Percentiles rank a stretch among this genome's conserved stretches.
phyloP scores from a whole-genome alignment of 2,888 invertebrate genomes.

The Megalurothrips usitatus region DNA sequence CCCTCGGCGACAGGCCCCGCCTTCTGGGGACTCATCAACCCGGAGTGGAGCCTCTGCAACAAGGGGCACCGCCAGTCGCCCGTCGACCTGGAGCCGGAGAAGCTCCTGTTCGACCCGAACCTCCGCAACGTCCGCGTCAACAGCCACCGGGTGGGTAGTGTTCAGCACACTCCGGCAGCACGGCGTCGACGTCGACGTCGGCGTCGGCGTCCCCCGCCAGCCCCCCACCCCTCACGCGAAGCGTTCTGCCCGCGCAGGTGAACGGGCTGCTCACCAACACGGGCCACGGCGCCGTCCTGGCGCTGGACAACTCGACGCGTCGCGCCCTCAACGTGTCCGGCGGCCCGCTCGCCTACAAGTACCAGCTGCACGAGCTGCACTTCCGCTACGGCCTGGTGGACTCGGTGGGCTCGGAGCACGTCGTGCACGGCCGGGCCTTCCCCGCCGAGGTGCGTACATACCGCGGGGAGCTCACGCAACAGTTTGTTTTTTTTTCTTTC shows the following conservation, averaged over 20 bases:
- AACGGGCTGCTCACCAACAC: slow-evolving; percentile 84
- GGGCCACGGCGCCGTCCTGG: slow-evolving; percentile 88
- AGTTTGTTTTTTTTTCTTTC: too few species aligned
- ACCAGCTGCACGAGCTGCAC: slow-evolving; percentile 90
- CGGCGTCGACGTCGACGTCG: too few species aligned
- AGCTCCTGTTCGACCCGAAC: slow-evolving; percentile 91
- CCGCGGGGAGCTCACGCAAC: too few species aligned
- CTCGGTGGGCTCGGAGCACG: slow-evolving; percentile 91
- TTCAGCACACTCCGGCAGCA: too few species aligned
- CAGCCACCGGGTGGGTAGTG: slow-evolving; percentile 74
- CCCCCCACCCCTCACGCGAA: too few species aligned
- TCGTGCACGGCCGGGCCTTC: slow-evolving; percentile 88
- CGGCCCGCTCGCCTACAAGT: slow-evolving; percentile 90
- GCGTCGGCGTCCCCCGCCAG: too few species aligned
- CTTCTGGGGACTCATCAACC: slow-evolving; percentile 96
- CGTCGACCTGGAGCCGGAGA: slow-evolving; percentile 89
- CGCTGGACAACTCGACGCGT: slow-evolving; percentile 75
- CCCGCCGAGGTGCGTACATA: slow-evolving; percentile 89
- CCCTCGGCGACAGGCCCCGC: slow-evolving; percentile 72
- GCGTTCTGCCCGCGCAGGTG: slow-evolving; percentile 60
- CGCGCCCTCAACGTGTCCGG: slow-evolving; percentile 88
- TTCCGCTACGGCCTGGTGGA: slow-evolving; percentile 88
- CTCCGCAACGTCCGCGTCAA: slow-evolving; percentile 84
- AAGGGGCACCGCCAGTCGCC: slow-evolving; percentile 95
- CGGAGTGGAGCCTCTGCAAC: slow-evolving; percentile 95